Percentiles rank a stretch among this genome's conserved stretches.
These are phyloP conservation scores for Nomada ruficornis DNA, from an alignment of 2,888 invertebrate species.

Conservation along the genomic window DNA sequence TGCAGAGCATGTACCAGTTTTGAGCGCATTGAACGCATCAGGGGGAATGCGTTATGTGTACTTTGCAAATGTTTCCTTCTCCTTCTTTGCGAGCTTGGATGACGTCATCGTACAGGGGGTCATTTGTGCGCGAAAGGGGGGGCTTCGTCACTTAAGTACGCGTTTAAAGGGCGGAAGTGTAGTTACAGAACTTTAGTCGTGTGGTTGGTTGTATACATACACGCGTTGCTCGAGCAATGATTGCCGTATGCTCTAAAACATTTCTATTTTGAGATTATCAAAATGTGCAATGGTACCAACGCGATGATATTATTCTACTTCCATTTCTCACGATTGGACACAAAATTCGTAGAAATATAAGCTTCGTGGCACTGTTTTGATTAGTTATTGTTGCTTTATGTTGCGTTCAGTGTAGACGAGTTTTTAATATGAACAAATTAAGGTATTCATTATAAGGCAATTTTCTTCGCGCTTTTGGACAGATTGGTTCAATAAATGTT, in stretches of 20 bases:
- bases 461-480: no score
- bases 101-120: conserved; percentile 66
- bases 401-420: no score
- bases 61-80: conserved; percentile 47
- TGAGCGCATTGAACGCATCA: not conserved
- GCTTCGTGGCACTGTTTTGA: no score
- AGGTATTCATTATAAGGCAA: no score
- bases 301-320: not conserved
- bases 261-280: conserved; percentile 8
- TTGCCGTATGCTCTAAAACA: conserved; percentile 6
- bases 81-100: conserved; percentile 46
- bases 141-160: conserved; percentile 61
- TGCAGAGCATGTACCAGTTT: not conserved
- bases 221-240: conserved; percentile 17
- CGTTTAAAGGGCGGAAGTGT: conserved; percentile 69
- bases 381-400: no score
- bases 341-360: no score
- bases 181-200: conserved; percentile 56
- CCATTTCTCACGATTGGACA: no score
- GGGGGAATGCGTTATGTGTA: conserved; percentile 2
- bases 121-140: conserved; percentile 64
- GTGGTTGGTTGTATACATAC: not conserved
- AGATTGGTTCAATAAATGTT: not conserved
- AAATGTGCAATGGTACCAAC: not conserved
- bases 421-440: no score